Conservation (phyloP, 2,888 invertebrate species). For the Pseudococcus jackbeardsleyi region DNA sequence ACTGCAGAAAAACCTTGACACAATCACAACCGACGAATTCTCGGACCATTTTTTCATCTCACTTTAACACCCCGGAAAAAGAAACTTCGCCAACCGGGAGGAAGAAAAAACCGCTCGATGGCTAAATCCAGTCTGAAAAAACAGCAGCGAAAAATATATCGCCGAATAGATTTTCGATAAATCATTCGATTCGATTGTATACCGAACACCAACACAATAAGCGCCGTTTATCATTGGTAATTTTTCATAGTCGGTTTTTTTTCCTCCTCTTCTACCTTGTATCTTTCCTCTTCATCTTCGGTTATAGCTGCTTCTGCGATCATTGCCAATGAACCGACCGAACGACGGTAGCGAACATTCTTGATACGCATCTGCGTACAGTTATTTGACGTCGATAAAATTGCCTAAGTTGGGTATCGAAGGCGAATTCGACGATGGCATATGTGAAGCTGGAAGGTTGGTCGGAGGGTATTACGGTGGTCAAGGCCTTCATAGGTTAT, state of each 20-base stretch:
- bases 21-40: neutral
- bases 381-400: constrained; percentile 6
- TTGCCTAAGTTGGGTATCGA: neutral
- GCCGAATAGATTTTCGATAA: constrained; percentile 47
- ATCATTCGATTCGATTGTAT: constrained; percentile 51
- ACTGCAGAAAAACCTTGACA: constrained; percentile 18
- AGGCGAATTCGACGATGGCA: neutral
- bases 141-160: neutral
- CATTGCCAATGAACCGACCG: constrained; percentile 48
- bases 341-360: constrained; percentile 30
- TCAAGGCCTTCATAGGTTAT: neutral
- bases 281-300: neutral
- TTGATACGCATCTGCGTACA: constrained; percentile 45
- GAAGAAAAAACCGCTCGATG: neutral
- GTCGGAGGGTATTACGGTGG: neutral
- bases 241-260: constrained; percentile 46
- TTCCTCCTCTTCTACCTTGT: constrained; percentile 2
- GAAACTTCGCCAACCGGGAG: neutral
- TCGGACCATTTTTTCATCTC: neutral
- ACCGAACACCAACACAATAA: constrained; percentile 38
- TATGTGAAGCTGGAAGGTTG: neutral
- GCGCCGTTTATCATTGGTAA: constrained; percentile 44
- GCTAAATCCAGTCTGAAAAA: constrained; percentile 5
- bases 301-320: neutral
- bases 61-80: constrained; percentile 18